A percentile compares a stretch with the other conserved stretches of the same genome.
Evolutionary conservation across 2,888 invertebrate genomes (phyloP).

Genomic region (Nomada goodeniana): DNA sequence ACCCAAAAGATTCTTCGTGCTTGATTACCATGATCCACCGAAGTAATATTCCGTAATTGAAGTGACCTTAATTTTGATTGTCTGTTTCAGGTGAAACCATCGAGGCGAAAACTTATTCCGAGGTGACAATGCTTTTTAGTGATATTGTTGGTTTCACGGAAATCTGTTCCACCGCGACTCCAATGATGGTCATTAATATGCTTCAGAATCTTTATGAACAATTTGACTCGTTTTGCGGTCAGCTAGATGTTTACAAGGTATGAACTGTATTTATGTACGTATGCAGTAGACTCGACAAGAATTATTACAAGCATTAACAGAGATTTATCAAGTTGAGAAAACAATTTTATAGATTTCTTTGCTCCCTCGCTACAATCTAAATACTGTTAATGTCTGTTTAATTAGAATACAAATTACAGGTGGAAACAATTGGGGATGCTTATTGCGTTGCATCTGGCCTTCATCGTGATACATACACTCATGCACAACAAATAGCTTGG

Average conservation of each 20-base stretch:
- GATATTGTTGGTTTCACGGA: constrained; percentile 98
- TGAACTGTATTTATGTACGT: constrained; percentile 12
- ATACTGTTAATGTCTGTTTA: neutral
- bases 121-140: constrained; percentile 98
- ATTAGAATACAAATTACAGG: constrained; percentile 85
- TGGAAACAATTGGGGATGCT: constrained; percentile 98
- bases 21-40: too few species aligned
- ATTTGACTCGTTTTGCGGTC: constrained; percentile 96
- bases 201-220: constrained; percentile 96
- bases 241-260: constrained; percentile 97
- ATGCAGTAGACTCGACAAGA: neutral
- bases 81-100: constrained; percentile 91
- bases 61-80: neutral
- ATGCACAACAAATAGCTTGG: constrained; percentile 98
- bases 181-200: constrained; percentile 98
- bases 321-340: too few species aligned
- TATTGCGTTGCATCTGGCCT: constrained; percentile 98
- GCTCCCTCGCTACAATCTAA: neutral
- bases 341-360: too few species aligned
- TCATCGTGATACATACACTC: constrained; percentile 93
- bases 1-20: too few species aligned
- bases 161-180: constrained; percentile 97
- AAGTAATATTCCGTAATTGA: neutral
- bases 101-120: constrained; percentile 96
- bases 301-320: neutral